Conservation (phyloP, 1,140 invertebrate species). For the Caenorhabditis latens region DNA sequence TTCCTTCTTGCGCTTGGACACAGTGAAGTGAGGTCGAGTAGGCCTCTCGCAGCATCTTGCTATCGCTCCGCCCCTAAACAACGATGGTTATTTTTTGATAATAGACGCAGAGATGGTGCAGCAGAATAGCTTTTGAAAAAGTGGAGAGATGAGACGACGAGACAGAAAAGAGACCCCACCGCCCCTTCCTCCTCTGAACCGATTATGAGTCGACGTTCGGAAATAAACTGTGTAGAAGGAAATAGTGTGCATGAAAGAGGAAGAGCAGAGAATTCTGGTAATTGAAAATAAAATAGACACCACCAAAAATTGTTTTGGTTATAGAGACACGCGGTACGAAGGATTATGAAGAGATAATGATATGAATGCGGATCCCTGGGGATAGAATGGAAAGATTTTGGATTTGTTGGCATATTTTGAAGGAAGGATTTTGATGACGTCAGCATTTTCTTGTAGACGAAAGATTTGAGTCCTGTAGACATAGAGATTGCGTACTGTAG, state of each 20-base stretch:
- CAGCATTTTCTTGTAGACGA: too few relatives aligned
- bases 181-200: conserved; percentile 45
- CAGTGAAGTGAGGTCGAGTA: conserved; percentile 55
- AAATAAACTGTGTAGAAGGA: conserved; percentile 35
- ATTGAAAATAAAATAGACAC: conserved; percentile 15
- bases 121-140: background rate
- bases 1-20: conserved; percentile 57
- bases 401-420: background rate
- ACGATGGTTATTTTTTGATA: conserved; percentile 15
- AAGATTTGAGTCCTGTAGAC: too few relatives aligned
- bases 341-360: background rate
- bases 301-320: background rate
- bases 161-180: conserved; percentile 25
- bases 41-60: conserved; percentile 55
- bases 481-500: too few relatives aligned
- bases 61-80: conserved; percentile 49
- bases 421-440: background rate
- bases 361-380: background rate
- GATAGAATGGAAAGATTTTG: background rate
- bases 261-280: background rate
- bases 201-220: conserved; percentile 50
- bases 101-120: background rate
- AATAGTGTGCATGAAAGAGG: conserved; percentile 10
- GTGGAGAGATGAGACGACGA: conserved; percentile 3
- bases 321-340: background rate